These are phyloP conservation scores for Pilophorus perplexus DNA, from an alignment of 2,888 invertebrate species.

Conservation along the genomic window DNA sequence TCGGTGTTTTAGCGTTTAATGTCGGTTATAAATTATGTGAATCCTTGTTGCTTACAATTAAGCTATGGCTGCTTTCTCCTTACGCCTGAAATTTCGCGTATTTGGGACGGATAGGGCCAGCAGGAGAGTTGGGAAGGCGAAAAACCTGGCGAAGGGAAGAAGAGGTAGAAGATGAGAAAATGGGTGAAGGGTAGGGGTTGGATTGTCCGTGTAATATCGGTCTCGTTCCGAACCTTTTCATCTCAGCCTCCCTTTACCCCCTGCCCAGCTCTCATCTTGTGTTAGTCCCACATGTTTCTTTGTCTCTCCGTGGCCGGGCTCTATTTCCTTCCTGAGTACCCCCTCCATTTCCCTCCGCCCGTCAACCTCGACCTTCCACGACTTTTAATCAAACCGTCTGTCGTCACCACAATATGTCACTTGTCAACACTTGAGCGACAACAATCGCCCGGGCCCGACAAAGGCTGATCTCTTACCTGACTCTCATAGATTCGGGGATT, in stretches of 20 bases:
- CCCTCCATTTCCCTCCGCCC: not conserved
- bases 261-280: not conserved
- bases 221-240: constrained; percentile 26
- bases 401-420: constrained; percentile 25
- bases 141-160: too few relatives aligned
- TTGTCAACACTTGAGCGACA: constrained; percentile 25
- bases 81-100: too few relatives aligned
- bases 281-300: not conserved
- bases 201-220: constrained; percentile 11
- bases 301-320: not conserved
- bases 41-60: too few relatives aligned
- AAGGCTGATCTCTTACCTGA: constrained; percentile 11
- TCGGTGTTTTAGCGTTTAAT: too few relatives aligned
- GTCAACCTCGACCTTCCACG: constrained; percentile 22
- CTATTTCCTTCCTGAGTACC: too few relatives aligned
- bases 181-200: not conserved
- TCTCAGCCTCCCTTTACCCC: too few relatives aligned
- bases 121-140: too few relatives aligned
- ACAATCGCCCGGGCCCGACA: constrained; percentile 24
- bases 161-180: too few relatives aligned
- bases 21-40: too few relatives aligned
- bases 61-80: too few relatives aligned
- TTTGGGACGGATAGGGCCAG: too few relatives aligned
- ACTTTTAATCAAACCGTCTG: constrained; percentile 34
- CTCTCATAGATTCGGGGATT: too few relatives aligned